Conservation (phyloP, 2,113 vertebrate genomes). For the Gopherus evgoodei region DNA sequence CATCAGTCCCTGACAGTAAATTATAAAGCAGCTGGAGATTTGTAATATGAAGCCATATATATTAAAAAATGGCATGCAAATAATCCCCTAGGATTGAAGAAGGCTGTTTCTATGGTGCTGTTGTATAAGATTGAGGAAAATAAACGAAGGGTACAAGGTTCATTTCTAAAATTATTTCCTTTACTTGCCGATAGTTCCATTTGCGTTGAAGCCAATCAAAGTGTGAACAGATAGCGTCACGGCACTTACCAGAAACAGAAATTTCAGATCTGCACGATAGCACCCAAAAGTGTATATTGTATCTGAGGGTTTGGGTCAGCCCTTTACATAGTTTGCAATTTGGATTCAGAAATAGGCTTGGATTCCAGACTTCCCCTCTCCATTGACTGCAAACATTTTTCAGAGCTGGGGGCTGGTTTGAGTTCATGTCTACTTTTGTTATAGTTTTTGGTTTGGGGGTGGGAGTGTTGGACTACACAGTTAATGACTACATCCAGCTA, state of each 20-base stretch:
- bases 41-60: slow-evolving; percentile 46
- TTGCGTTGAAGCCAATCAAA: slow-evolving; percentile 4
- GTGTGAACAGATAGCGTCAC: neutral
- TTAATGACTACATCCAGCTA: neutral
- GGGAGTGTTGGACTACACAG: neutral
- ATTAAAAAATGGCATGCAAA: slow-evolving; percentile 55
- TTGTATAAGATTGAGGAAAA: slow-evolving; percentile 49
- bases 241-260: neutral
- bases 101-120: slow-evolving; percentile 63
- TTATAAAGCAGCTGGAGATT: slow-evolving; percentile 47
- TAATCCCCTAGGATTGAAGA: slow-evolving; percentile 33
- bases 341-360: neutral
- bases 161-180: slow-evolving; percentile 63
- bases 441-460: neutral
- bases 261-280: neutral
- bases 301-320: neutral
- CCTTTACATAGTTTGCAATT: neutral
- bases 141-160: slow-evolving; percentile 31
- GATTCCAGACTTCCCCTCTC: fast-evolving
- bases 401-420: neutral
- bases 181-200: slow-evolving; percentile 9
- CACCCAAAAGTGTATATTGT: neutral
- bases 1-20: slow-evolving; percentile 34
- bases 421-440: neutral
- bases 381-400: fast-evolving